Percentiles rank a stretch among this genome's conserved stretches.
Evolutionary conservation across 2,888 invertebrate genomes (phyloP).

Genomic region (Trachelus tabidus): DNA sequence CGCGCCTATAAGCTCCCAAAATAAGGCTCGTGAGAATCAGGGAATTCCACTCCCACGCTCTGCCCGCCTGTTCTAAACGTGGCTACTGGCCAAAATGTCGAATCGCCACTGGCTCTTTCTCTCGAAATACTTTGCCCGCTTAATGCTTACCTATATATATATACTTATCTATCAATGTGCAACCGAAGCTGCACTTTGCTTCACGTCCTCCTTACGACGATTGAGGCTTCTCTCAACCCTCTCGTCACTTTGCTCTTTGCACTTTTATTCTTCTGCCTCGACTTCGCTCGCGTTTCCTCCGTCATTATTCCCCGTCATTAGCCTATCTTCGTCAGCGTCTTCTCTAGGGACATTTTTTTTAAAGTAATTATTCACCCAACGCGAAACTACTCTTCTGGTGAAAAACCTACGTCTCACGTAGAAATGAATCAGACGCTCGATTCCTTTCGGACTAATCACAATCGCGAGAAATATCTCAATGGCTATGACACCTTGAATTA

Average conservation of each 20-base stretch:
- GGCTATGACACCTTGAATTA: not conserved
- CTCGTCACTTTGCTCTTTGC: not conserved
- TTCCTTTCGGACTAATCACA: not conserved
- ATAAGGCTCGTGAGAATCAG: conserved; percentile 48
- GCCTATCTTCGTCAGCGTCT: not conserved
- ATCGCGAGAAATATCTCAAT: not conserved
- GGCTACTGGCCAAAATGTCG: not conserved
- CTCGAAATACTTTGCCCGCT: conserved; percentile 1
- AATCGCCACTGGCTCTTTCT: not conserved
- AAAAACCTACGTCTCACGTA: not conserved
- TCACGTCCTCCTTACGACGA: not conserved
- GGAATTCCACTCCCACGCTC: conserved; percentile 52
- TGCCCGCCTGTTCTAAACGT: not conserved
- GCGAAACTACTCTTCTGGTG: not conserved
- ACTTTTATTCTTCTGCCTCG: no score
- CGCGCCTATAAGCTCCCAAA: conserved; percentile 30
- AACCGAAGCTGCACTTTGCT: not conserved
- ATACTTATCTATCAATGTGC: not conserved
- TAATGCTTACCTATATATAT: no score
- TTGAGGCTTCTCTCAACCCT: not conserved
- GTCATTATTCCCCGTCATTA: conserved; percentile 9
- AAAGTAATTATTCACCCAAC: not conserved
- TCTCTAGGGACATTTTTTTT: not conserved
- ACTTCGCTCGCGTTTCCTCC: not conserved
- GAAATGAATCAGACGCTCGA: not conserved